Evolutionary conservation across 2,113 vertebrate species (phyloP).

Genomic region (Oryzias curvinotus): DNA sequence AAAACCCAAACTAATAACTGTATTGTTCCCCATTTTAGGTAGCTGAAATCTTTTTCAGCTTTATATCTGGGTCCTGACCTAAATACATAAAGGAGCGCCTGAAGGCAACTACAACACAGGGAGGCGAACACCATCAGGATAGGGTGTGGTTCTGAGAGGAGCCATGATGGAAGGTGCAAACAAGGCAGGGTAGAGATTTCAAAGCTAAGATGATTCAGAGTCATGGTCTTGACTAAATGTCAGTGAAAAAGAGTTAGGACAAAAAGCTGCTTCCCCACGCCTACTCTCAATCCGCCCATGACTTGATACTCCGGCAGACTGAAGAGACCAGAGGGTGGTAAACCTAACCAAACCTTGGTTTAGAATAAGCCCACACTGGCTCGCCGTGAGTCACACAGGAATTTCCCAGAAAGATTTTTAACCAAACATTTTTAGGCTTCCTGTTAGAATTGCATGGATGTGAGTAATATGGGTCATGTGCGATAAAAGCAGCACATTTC

Average conservation of each 20-base stretch:
- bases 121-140: conserved; percentile 9
- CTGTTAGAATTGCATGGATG: conserved; percentile 27
- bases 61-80: conserved; percentile 51
- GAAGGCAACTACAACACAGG: conserved; percentile 28
- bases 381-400: conserved; percentile 64
- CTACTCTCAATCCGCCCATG: conserved; percentile 13
- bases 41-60: conserved; percentile 40
- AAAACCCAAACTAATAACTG: no score
- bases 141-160: conserved; percentile 53
- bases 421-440: conserved; percentile 51
- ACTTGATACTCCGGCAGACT: conserved; percentile 21
- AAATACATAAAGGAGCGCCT: conserved; percentile 40
- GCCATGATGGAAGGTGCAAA: conserved; percentile 31
- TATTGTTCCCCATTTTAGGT: neutral
- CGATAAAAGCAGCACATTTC: conserved; percentile 13
- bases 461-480: conserved; percentile 53
- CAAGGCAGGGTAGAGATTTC: conserved; percentile 23
- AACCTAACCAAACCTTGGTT: conserved; percentile 50
- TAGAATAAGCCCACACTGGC: conserved; percentile 37
- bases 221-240: conserved; percentile 40
- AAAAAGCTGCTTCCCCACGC: conserved; percentile 22
- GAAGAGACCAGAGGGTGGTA: conserved; percentile 29
- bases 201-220: conserved; percentile 55
- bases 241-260: conserved; percentile 19
- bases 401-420: conserved; percentile 60